A percentile compares a stretch with the other conserved stretches of the same genome.
Conservation (phyloP, 2,797 vertebrate genomes). For the Enteromius thamalakanensis region DNA sequence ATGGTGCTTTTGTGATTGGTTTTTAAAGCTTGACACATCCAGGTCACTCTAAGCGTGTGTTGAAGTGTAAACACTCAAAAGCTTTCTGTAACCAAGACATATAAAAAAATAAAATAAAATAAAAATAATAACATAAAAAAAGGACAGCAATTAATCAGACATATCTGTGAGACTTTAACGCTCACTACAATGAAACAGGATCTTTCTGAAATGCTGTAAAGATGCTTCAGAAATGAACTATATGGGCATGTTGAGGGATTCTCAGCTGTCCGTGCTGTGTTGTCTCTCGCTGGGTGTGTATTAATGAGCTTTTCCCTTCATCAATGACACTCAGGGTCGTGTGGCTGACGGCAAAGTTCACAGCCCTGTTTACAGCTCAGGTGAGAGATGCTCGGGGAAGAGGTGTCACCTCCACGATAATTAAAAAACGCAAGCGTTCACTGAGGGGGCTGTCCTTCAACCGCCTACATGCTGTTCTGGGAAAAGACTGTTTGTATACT, state of each 20-base stretch:
- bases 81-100: not conserved
- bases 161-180: not conserved
- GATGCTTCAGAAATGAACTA: not conserved
- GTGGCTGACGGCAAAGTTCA: conserved; percentile 74
- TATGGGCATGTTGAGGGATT: not conserved
- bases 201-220: conserved; percentile 12
- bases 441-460: conserved; percentile 74
- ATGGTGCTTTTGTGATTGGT: not conserved
- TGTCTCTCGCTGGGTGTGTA: conserved; percentile 73
- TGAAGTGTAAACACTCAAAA: not conserved
- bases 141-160: not conserved
- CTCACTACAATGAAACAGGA: not conserved
- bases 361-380: conserved; percentile 71
- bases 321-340: conserved; percentile 77
- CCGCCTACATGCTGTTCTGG: conserved; percentile 57
- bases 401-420: conserved; percentile 73
- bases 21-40: not conserved
- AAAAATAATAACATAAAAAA: not conserved
- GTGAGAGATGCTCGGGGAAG: conserved; percentile 74
- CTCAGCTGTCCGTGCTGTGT: conserved; percentile 56
- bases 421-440: conserved; percentile 69
- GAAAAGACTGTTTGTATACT: conserved; percentile 50
- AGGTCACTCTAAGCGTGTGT: not conserved
- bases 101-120: not conserved
- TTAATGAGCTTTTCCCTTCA: conserved; percentile 80